Conservation (phyloP, 2,888 invertebrate genomes). For the Sceliomorpha sp. region DNA sequence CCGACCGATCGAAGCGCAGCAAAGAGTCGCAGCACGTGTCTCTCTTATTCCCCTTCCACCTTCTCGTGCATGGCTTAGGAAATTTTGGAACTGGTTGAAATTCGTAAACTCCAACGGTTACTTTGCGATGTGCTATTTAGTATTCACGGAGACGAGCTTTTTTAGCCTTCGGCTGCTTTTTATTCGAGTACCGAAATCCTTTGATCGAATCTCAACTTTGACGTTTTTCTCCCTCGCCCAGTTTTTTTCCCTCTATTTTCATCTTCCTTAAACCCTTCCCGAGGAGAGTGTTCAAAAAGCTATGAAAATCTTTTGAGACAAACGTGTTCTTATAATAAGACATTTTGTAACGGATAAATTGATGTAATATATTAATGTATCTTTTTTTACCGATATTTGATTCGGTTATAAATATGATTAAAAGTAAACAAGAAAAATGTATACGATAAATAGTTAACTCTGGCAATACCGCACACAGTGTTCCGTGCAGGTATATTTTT, state of each 20-base stretch:
- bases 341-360: no score
- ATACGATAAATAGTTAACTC: no score
- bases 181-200: slow-evolving; percentile 34
- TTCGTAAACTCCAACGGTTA: slow-evolving; percentile 25
- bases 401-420: no score
- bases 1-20: slow-evolving; percentile 26
- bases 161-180: slow-evolving; percentile 38
- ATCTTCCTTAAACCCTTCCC: slow-evolving; percentile 5
- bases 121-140: slow-evolving; percentile 28
- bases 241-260: slow-evolving; percentile 8
- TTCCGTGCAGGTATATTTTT: no score
- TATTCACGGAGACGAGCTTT: slow-evolving; percentile 22
- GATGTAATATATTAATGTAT: no score
- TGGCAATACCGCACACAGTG: no score
- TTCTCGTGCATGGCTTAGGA: slow-evolving; percentile 15
- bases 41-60: slow-evolving; percentile 5
- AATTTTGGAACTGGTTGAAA: slow-evolving; percentile 42
- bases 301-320: no score
- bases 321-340: no score
- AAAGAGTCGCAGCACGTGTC: slow-evolving; percentile 33
- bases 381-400: no score
- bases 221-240: slow-evolving; percentile 26
- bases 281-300: neutral
- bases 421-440: no score
- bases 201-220: slow-evolving; percentile 48